Conservation (phyloP, 2,888 invertebrate genomes). For the Drosophila atripex region DNA sequence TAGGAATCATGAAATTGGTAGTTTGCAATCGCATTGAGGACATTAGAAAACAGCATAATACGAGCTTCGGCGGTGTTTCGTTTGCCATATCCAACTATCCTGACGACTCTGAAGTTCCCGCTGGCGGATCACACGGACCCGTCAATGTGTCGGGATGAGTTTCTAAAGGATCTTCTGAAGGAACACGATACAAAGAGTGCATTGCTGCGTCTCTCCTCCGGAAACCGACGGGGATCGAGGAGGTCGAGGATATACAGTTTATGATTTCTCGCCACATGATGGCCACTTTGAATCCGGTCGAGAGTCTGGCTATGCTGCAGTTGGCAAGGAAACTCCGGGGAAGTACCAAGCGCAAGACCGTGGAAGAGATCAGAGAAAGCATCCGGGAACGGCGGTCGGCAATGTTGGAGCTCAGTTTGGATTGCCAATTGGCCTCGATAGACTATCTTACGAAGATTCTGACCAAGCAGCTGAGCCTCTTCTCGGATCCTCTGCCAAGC, state of each 20-base stretch:
- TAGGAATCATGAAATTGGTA: not conserved
- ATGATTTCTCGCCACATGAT: no score
- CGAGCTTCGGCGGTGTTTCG: not conserved
- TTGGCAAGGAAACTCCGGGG: not conserved
- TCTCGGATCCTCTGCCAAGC: conserved; percentile 40
- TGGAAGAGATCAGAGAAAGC: not conserved
- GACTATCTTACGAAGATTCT: conserved; percentile 44
- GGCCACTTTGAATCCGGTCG: not conserved
- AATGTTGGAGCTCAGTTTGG: not conserved
- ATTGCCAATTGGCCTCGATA: conserved; percentile 49
- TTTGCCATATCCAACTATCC: not conserved
- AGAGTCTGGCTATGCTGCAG: conserved; percentile 2
- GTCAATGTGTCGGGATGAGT: conserved; percentile 21
- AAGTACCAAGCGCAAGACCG: not conserved
- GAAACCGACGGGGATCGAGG: not conserved
- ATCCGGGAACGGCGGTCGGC: not conserved
- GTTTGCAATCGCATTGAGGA: not conserved
- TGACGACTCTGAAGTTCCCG: not conserved
- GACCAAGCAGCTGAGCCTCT: conserved; percentile 36
- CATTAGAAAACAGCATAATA: not conserved
- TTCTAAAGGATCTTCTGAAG: not conserved
- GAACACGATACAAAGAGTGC: conserved; percentile 7
- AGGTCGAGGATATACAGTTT: no score
- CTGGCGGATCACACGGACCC: conserved; percentile 18
- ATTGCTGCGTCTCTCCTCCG: not conserved